These are phyloP conservation scores for Setophaga kirtlandii DNA, from an alignment of 2,113 vertebrate genomes.

Conservation along the genomic window DNA sequence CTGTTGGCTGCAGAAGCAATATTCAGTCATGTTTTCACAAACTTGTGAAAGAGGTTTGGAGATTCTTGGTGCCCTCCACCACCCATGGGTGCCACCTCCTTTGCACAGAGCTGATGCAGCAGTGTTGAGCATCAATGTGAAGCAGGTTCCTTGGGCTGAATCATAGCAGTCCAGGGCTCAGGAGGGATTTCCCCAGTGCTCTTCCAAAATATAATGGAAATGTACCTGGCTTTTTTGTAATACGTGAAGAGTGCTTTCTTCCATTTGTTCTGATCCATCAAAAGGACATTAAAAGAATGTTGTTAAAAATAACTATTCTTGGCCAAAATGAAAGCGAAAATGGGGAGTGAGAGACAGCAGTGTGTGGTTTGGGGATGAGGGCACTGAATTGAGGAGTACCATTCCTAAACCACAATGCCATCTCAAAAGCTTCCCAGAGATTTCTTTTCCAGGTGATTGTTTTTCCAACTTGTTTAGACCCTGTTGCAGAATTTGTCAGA, in stretches of 20 bases:
- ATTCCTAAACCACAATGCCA: not conserved
- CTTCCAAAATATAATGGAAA: not conserved
- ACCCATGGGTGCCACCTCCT: fast-evolving
- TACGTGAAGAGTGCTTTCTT: not conserved
- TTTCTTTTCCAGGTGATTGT: not conserved
- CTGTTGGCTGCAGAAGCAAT: not conserved
- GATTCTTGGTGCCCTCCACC: not conserved
- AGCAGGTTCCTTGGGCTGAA: not conserved
- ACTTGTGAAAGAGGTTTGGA: not conserved
- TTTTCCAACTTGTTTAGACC: not conserved
- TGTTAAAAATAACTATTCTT: not conserved
- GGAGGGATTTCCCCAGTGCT: not conserved
- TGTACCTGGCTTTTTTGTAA: not conserved
- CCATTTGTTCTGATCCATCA: not conserved
- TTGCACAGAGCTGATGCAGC: not conserved
- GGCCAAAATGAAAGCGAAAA: not conserved
- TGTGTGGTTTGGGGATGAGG: not conserved
- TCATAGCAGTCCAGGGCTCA: fast-evolving
- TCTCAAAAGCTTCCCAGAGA: not conserved
- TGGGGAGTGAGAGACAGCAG: not conserved
- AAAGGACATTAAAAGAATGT: not conserved
- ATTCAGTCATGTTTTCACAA: not conserved
- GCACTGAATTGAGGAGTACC: not conserved
- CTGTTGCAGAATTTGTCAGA: not conserved
- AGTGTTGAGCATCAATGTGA: not conserved